A percentile compares a stretch with the other conserved stretches of the same genome.
Evolutionary conservation across 2,113 vertebrate species (phyloP).

Genomic region (Stomatorhinus ivindoensis): DNA sequence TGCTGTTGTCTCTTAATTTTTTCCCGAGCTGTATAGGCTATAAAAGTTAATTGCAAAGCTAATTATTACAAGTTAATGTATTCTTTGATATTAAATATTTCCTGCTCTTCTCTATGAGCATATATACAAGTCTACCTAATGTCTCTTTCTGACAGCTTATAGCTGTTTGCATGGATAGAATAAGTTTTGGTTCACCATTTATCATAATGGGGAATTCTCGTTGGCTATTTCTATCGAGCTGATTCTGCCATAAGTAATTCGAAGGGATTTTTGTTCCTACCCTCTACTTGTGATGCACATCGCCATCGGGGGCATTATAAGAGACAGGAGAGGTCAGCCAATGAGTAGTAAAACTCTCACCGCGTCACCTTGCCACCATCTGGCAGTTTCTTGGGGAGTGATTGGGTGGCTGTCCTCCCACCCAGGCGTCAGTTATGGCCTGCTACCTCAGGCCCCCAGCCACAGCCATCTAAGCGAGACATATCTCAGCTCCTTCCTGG

Average conservation of each 20-base stretch:
- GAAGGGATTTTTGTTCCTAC: neutral
- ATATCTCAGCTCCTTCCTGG: neutral
- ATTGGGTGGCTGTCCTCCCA: neutral
- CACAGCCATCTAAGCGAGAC: neutral
- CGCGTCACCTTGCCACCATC: neutral
- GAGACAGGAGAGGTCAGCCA: neutral
- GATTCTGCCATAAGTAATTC: neutral
- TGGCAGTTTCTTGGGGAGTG: neutral
- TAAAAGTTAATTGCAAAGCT: neutral
- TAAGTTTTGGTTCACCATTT: neutral
- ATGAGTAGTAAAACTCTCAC: neutral
- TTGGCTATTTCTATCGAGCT: neutral
- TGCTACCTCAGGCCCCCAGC: neutral
- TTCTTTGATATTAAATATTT: neutral
- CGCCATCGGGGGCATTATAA: neutral
- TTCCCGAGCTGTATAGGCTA: neutral
- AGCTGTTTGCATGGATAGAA: neutral
- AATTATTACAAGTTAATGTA: neutral
- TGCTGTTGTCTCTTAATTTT: too few species aligned
- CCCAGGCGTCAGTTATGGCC: neutral
- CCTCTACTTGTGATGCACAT: neutral
- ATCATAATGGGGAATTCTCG: neutral
- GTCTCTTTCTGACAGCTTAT: neutral
- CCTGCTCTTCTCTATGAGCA: neutral
- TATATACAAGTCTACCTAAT: neutral